Evolutionary conservation across 1,140 invertebrate genomes (phyloP), one percentile per base, ranked within the genome.

Genomic region (Reticulitermes speratus): DNA sequence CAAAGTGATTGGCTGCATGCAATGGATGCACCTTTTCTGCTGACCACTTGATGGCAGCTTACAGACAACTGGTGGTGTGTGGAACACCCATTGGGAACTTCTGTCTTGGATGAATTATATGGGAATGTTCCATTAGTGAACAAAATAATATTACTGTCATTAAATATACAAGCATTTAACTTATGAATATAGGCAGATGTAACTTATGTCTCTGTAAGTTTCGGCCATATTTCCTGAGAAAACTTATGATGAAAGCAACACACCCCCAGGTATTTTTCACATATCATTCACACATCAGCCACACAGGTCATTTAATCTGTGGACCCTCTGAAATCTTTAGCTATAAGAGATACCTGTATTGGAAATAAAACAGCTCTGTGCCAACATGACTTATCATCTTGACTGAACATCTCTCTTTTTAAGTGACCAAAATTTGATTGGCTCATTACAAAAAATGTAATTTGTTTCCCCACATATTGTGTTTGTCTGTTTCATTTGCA

Each of bases 401-500:
- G 65, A 75, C 14, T 30, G 25, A 75, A 25, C 65, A 75, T 30
- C 9, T 75, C 19, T 23, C 59, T 5, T 65, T 30, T n/a, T n/a
- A 75, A 30, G 65, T 75, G 65, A 14, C n/a, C 65, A 30, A 75
- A 75, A 75, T 75, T 75, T 30, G 65, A 75, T 75, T 75, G 65
- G 65, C 65, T 75, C 65, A 75, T 75, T 75, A 30, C 65, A 75
- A 75, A 75, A 55, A n/a, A 75, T 25, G 16, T 30, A 30, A 8
- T 75, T 75, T 30, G 25, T 30, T 75, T 19, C n/a, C 65, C 65
- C 16, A 25, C n/a, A 75, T 75, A 25, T 30, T 75, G 65, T 30
- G 65, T 75, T 75, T 75, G 65, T 75, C n/a, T 75, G 65, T 75
- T 75, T 75, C 65, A n/a, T 75, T n/a, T 75, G 65, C 5, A 30